Evolutionary conservation across 2,797 vertebrate genomes (phyloP).

Genomic region (Ibycter americanus): DNA sequence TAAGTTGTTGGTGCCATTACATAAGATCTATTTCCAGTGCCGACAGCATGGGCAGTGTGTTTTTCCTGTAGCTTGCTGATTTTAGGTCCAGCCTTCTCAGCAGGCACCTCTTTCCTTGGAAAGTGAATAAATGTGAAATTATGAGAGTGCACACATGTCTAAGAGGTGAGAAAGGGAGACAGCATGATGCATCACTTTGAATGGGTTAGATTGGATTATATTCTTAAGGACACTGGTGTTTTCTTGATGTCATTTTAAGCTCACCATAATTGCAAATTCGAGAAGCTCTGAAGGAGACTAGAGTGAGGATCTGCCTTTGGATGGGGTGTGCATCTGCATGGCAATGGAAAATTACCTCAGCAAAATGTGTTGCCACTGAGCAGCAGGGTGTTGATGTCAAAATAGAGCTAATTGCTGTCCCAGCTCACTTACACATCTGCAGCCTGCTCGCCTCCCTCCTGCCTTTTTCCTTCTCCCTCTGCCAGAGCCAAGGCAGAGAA

Average conservation of each 20-base stretch:
- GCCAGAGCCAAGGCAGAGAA: background rate
- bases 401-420: background rate
- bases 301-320: background rate
- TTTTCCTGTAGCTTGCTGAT: background rate
- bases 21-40: background rate
- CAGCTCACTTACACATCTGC: background rate
- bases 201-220: background rate
- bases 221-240: background rate
- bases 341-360: background rate
- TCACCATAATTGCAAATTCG: background rate
- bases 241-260: background rate
- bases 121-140: background rate
- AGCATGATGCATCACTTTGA: background rate
- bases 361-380: background rate
- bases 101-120: background rate
- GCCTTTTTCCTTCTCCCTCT: background rate
- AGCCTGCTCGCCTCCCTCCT: background rate
- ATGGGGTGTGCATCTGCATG: fast-evolving
- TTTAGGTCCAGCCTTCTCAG: background rate
- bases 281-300: background rate
- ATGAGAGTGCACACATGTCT: background rate
- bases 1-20: background rate
- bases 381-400: background rate
- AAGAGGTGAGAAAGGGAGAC: background rate
- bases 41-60: background rate